Evolutionary conservation across 2,113 vertebrate species (phyloP).

Genomic region (Genyomyrus donnyi): DNA sequence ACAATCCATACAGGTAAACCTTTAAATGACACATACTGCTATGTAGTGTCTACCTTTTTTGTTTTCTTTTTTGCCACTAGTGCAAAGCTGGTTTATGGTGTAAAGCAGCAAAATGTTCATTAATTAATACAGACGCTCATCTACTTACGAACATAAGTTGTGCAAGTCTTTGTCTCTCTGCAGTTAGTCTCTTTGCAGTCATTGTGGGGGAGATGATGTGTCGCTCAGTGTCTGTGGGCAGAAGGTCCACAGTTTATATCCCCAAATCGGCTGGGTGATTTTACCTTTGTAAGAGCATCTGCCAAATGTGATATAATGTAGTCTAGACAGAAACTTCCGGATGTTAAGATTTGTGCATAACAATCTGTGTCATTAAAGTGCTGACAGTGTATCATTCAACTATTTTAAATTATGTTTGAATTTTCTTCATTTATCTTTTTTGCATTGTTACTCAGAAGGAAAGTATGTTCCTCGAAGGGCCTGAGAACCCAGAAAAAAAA

Average conservation of each 20-base stretch:
- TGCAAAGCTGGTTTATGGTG: neutral
- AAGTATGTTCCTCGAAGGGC: neutral
- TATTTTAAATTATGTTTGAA: neutral
- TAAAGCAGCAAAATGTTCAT: neutral
- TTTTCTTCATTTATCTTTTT: neutral
- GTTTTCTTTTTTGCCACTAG: neutral
- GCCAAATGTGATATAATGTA: neutral
- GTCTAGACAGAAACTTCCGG: neutral
- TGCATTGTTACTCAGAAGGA: neutral
- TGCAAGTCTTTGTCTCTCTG: neutral
- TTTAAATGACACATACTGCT: neutral
- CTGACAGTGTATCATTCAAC: neutral
- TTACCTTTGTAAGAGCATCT: neutral
- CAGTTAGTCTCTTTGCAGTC: neutral
- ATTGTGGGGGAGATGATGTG: neutral
- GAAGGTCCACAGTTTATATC: neutral
- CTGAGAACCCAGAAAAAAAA: neutral
- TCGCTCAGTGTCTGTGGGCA: neutral
- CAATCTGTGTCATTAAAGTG: neutral
- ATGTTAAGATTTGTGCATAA: neutral
- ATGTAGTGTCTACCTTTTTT: neutral
- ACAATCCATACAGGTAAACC: neutral
- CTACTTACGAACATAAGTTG: neutral
- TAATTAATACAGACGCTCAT: neutral
- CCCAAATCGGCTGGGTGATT: neutral